Evolutionary conservation across 2,797 vertebrate genomes (phyloP).

Genomic region (Botia almorhae): DNA sequence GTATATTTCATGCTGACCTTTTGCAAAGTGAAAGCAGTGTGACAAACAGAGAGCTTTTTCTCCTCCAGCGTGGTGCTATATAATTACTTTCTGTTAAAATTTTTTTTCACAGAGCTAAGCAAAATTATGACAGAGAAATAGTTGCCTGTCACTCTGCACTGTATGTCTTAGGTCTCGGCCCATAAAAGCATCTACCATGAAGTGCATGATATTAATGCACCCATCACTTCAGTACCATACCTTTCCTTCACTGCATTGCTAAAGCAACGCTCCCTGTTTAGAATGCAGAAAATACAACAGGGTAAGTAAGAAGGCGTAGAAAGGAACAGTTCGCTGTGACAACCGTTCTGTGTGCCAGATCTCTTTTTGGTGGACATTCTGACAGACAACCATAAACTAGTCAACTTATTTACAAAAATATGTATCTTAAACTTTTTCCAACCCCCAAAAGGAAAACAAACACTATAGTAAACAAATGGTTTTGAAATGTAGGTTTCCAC

Average conservation of each 20-base stretch:
- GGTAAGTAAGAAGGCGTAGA: neutral
- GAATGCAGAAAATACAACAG: neutral
- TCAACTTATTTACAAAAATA: neutral
- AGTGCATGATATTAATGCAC: neutral
- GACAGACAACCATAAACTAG: neutral
- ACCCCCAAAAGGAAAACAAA: neutral
- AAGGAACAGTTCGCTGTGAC: neutral
- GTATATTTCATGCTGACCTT: neutral
- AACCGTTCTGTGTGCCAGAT: neutral
- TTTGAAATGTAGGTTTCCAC: neutral
- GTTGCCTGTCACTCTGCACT: constrained; percentile 20
- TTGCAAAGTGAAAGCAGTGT: constrained; percentile 3
- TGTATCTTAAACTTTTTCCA: neutral
- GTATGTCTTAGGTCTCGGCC: neutral
- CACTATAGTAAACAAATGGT: neutral
- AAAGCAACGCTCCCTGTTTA: neutral
- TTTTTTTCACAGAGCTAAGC: constrained; percentile 6
- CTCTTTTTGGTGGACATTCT: neutral
- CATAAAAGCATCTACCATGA: neutral
- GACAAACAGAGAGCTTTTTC: neutral
- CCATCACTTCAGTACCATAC: neutral
- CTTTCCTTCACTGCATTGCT: neutral
- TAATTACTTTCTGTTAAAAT: constrained; percentile 30
- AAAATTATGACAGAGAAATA: constrained; percentile 9
- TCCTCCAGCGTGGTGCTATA: neutral